phyloP scores from a whole-genome alignment of 2,888 invertebrate species.

The Hypolimnas misippus region DNA sequence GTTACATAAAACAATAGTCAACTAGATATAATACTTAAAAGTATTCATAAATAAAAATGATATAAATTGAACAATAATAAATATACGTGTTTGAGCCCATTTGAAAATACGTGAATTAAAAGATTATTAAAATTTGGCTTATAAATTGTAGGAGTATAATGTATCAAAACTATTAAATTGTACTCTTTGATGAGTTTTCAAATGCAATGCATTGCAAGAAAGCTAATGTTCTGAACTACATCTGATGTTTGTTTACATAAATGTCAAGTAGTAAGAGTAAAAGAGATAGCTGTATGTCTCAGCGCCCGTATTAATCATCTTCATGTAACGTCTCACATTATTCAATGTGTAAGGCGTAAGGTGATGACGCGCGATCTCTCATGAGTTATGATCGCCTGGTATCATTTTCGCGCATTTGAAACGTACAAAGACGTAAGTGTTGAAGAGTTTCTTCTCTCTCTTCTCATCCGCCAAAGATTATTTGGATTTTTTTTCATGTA shows the following conservation, averaged over 20 bases:
- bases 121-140: too few species aligned
- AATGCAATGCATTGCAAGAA: neutral
- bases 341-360: slow-evolving; percentile 21
- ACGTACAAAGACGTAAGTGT: slow-evolving; percentile 10
- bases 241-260: slow-evolving; percentile 9
- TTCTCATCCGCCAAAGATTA: too few species aligned
- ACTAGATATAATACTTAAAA: too few species aligned
- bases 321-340: slow-evolving; percentile 22
- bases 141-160: too few species aligned
- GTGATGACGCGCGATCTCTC: slow-evolving; percentile 18
- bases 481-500: too few species aligned
- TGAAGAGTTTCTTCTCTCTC: neutral
- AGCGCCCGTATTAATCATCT: slow-evolving; percentile 3
- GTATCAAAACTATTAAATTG: neutral
- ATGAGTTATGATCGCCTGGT: slow-evolving; percentile 30
- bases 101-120: too few species aligned
- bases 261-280: slow-evolving; percentile 2
- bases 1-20: too few species aligned
- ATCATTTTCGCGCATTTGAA: slow-evolving; percentile 25
- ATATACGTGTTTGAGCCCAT: too few species aligned
- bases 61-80: too few species aligned
- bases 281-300: slow-evolving; percentile 11
- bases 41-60: too few species aligned
- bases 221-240: neutral
- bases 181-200: too few species aligned